These are phyloP conservation scores for Scaptomyza parva DNA, from an alignment of 2,888 invertebrate species.

Conservation along the genomic window DNA sequence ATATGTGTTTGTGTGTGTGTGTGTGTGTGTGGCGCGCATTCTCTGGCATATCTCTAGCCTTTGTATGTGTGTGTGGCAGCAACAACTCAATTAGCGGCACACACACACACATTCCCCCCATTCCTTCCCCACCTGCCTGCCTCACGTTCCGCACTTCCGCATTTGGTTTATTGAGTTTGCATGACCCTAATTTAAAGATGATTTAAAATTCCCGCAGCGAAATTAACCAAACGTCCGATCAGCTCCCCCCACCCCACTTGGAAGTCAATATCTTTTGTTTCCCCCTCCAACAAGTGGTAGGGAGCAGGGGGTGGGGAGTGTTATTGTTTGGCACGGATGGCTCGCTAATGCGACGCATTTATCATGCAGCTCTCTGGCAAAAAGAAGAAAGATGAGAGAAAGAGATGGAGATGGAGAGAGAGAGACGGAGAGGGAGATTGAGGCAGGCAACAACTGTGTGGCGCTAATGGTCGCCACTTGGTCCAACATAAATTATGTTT, in stretches of 20 bases:
- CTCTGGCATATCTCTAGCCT: neutral
- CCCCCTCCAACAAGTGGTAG: neutral
- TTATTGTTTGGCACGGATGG: conserved; percentile 60
- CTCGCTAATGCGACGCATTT: conserved; percentile 72
- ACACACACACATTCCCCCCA: conserved; percentile 17
- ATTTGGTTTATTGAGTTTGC: conserved; percentile 75
- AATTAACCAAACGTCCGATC: conserved; percentile 70
- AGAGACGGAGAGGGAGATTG: neutral
- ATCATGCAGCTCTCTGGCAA: conserved; percentile 67
- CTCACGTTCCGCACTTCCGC: conserved; percentile 34
- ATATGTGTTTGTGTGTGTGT: conserved; percentile 36
- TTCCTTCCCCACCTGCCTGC: neutral
- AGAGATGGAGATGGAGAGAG: neutral
- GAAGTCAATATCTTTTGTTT: conserved; percentile 11
- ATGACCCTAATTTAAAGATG: conserved; percentile 80
- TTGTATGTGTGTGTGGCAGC: conserved; percentile 14
- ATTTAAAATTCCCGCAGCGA: conserved; percentile 78
- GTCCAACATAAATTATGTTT: conserved; percentile 70
- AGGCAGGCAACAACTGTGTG: conserved; percentile 30
- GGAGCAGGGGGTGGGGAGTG: neutral
- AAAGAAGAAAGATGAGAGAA: neutral
- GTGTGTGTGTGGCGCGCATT: conserved; percentile 46
- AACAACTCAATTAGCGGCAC: conserved; percentile 54
- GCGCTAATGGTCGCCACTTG: conserved; percentile 75
- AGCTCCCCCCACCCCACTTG: conserved; percentile 25